These are phyloP conservation scores for Eueremaeus valkanovi DNA, from an alignment of 2,888 invertebrate species.

Conservation along the genomic window DNA sequence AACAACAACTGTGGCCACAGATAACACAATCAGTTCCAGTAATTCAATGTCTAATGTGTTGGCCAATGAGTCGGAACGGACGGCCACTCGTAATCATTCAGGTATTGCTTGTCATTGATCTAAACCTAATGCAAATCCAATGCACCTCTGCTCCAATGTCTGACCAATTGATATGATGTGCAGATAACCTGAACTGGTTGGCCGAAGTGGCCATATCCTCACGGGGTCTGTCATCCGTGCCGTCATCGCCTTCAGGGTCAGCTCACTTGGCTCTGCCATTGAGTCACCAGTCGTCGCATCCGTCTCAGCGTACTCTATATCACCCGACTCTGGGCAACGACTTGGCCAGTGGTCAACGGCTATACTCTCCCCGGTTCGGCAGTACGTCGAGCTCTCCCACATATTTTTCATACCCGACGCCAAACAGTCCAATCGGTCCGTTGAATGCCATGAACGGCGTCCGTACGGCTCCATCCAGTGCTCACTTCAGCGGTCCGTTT, in stretches of 20 bases:
- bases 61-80: slow-evolving; percentile 8
- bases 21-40: not conserved
- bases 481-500: slow-evolving; percentile 31
- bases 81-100: not conserved
- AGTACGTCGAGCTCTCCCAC: slow-evolving; percentile 9
- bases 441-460: slow-evolving; percentile 4
- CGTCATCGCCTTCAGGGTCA: not conserved
- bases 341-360: not conserved
- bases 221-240: not conserved
- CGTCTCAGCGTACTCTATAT: slow-evolving; percentile 12
- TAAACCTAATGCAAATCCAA: not conserved
- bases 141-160: not conserved
- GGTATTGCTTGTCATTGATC: not conserved
- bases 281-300: slow-evolving; percentile 6
- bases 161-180: not conserved
- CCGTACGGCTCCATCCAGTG: not conserved
- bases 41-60: not conserved
- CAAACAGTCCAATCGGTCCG: slow-evolving; percentile 11
- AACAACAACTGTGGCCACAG: not conserved
- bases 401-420: slow-evolving; percentile 21
- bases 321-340: slow-evolving; percentile 3
- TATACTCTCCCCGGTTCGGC: slow-evolving; percentile 21
- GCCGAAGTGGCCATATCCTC: slow-evolving; percentile 41
- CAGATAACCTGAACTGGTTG: slow-evolving; percentile 44
- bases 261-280: not conserved